Evolutionary conservation across 2,113 vertebrate species (phyloP).

Genomic region (Acanthochromis polyacanthus): DNA sequence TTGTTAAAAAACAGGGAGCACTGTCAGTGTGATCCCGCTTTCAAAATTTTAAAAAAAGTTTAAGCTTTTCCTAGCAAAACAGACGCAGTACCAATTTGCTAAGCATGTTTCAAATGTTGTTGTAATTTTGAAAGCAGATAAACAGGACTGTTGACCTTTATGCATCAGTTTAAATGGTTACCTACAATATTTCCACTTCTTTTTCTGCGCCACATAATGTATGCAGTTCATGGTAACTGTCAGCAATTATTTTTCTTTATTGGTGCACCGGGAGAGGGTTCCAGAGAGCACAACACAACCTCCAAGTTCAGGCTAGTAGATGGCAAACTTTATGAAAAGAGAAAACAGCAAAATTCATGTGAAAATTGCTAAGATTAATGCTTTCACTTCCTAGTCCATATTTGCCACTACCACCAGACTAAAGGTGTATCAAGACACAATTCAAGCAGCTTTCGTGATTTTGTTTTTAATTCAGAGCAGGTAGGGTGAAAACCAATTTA

Average conservation of each 20-base stretch:
- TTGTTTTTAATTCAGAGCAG: neutral
- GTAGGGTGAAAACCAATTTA: neutral
- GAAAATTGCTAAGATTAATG: too few species aligned
- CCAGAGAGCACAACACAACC: too few species aligned
- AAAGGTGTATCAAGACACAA: neutral
- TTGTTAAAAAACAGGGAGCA: conserved; percentile 19
- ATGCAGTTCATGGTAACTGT: neutral
- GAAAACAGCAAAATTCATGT: too few species aligned
- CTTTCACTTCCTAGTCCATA: too few species aligned
- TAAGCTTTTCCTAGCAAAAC: neutral
- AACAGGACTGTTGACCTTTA: neutral
- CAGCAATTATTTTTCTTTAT: too few species aligned
- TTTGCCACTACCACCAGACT: too few species aligned
- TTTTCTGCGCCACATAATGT: neutral
- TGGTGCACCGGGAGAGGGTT: too few species aligned
- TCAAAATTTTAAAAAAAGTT: neutral
- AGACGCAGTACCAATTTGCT: neutral
- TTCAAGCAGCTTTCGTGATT: neutral
- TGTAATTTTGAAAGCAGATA: neutral
- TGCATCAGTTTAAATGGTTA: neutral
- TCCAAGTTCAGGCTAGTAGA: too few species aligned
- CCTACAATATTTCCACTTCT: neutral
- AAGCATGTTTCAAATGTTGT: neutral
- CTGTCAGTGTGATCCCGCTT: neutral
- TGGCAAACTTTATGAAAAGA: too few species aligned